Base-by-base conservation (phyloP, 2,888 invertebrate genomes). In the Stenodera caucasica region DNA sequence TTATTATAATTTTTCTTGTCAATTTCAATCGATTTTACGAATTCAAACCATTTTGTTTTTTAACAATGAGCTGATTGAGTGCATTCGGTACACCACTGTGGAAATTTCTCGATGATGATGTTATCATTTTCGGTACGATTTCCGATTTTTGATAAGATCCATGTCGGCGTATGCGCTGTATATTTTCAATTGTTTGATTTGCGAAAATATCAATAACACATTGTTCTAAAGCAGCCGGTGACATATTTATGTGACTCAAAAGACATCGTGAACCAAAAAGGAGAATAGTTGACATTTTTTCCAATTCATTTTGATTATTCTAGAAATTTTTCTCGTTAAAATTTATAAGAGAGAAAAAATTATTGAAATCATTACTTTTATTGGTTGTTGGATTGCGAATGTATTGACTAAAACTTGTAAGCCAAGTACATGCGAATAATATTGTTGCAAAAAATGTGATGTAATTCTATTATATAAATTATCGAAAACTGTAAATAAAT, bases 361-460 rank as follows among this genome's bases (percentile, higher is more conserved):
- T 49, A 75, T 74, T 58, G 76, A 76, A 45, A 74, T 74, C 5
- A 35, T 64, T 69, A 77, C 77, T 69, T 76, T 66, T 75, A 72
- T 72, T 4, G 71, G 70, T 49, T 76, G 72, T 65, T 78, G 78
- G n/a, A 78, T 72, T 4, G 78, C 85, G 75, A 90, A 92, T 0
- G 91, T 91, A 80, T 92, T 93, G 6, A 92, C 90, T 18, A 93
- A 83, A 29, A 93, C 90, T 72, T 91, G 90, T 33, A 91, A 81
- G 0, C 91, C 92, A 15, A 92, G 81, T 0, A 92, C 87, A 64
- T 91, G 82, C 0, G 92, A 91, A 72, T 92, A 90, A 75, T 90
- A 89, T 79, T 93, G 93, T 75, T 92, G 91, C 57, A 91, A 82
- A 66, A 90, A 82, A 78, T 92, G 90, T 26, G 87, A 84, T 72